A percentile compares a stretch with the other conserved stretches of the same genome.
phyloP scores from a whole-genome alignment of 2,888 invertebrate species.

The Cryptus viduatorius region DNA sequence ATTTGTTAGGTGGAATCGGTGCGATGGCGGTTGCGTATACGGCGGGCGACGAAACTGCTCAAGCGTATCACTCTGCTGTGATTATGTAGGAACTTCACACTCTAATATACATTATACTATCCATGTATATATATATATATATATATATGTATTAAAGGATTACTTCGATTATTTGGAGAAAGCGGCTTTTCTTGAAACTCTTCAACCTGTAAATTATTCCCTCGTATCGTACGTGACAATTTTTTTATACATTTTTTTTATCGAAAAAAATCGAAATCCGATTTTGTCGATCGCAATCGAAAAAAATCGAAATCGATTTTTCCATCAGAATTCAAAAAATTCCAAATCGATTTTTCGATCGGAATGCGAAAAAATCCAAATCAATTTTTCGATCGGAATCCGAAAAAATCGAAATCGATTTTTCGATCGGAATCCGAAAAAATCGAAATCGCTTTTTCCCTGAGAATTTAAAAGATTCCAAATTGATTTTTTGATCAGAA shows the following conservation, averaged over 20 bases:
- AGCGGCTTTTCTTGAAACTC: neutral
- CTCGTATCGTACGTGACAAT: neutral
- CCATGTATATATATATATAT: neutral
- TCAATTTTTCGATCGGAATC: no score
- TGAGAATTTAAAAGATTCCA: no score
- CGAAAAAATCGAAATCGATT: no score
- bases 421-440: no score
- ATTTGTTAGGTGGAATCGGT: slow-evolving; percentile 70
- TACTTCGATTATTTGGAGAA: slow-evolving; percentile 10
- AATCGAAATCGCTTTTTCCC: no score
- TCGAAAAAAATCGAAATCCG: no score
- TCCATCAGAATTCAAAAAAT: no score
- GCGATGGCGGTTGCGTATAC: slow-evolving; percentile 34
- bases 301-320: no score
- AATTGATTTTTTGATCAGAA: no score
- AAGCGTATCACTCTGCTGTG: neutral
- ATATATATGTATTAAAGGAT: neutral
- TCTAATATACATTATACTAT: neutral
- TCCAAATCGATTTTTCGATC: no score
- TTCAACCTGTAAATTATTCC: neutral
- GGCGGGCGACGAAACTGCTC: neutral
- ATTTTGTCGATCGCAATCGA: no score
- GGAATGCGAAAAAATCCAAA: no score
- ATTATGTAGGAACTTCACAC: slow-evolving; percentile 3
- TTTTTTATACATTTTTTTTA: neutral